Conservation (phyloP, 92 coral and sea anemone genomes). For the Epizoanthus illoricatus region DNA sequence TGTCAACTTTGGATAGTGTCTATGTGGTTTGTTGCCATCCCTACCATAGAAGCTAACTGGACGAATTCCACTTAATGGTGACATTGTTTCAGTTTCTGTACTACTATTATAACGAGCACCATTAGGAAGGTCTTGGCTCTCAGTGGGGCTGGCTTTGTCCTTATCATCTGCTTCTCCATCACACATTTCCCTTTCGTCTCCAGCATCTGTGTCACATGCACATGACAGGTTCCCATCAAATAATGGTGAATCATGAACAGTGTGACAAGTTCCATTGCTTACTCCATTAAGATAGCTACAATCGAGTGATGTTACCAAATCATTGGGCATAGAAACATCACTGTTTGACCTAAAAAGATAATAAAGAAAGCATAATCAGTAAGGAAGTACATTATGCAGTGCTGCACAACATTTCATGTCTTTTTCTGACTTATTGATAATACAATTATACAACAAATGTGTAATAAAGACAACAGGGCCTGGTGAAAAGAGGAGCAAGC, state of each 20-base stretch:
- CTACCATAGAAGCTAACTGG: conserved; percentile 34
- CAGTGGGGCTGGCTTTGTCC: not conserved
- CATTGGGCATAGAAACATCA: not conserved
- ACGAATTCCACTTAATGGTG: conserved; percentile 3
- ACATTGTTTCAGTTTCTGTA: not conserved
- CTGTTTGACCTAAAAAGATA: not conserved
- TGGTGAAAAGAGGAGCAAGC: no score
- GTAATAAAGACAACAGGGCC: no score
- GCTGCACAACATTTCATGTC: no score
- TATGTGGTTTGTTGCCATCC: not conserved
- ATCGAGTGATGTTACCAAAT: conserved; percentile 15
- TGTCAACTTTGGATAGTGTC: not conserved
- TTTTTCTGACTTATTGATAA: no score
- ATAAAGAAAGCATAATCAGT: no score
- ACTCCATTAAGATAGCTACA: not conserved
- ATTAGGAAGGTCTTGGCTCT: not conserved
- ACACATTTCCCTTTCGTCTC: not conserved
- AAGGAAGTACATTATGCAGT: no score
- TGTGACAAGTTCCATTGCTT: not conserved
- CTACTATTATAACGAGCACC: not conserved
- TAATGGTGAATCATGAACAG: not conserved
- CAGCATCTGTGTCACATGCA: not conserved
- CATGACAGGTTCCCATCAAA: not conserved
- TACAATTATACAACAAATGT: no score
- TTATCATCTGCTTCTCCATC: not conserved